Base-by-base conservation (phyloP, 2,113 vertebrate species). In the Madoqua kirkii region DNA sequence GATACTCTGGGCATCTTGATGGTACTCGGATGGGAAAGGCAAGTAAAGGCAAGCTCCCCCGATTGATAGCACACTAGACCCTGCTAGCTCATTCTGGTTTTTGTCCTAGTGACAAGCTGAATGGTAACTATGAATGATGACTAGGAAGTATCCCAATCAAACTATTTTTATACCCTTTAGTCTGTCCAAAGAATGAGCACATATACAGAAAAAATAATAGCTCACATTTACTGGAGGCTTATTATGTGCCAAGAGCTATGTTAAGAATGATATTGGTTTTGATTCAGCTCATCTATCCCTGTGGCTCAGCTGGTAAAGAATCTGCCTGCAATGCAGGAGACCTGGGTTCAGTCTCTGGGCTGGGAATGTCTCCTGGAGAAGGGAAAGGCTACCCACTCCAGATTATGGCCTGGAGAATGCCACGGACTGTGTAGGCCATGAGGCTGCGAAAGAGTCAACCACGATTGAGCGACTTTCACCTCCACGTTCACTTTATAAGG, bases 111-210 rank as follows among this genome's bases (percentile, higher is more conserved):
- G 15, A 82, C 50, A 59, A 76, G 57, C 14, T 59, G 82, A 94
- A 54, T 12, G 5, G 21, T 43, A 92, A 79, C 21, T 45, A 19
- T 85, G 54, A 15, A 0, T 82, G 14, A 55, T 6, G 5, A 64
- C 59, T 33, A 6, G n/a, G 27, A 29, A 76, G n/a, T 4, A 17
- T 43, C n/a, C 79, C 79, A 78, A 8, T 4, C 33, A 55, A 92
- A 59, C 48, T 91, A 19, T 67, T 43, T 95, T 91, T 59, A 89
- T 54, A 88, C 40, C 40, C 11, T 96, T 95, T 48, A 57, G 71
- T 36, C 12, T 76, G 48, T 82, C 11, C 60, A 40, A 85, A 82
- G 27, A 87, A 89, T 64, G 85, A 87, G n/a, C 23, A 89, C 86
- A 43, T 21, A 67, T 14, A 82, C 19, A n/a, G 59, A 33, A 21